Conservation (phyloP, 2,113 vertebrate species). For the Maccullochella peelii region DNA sequence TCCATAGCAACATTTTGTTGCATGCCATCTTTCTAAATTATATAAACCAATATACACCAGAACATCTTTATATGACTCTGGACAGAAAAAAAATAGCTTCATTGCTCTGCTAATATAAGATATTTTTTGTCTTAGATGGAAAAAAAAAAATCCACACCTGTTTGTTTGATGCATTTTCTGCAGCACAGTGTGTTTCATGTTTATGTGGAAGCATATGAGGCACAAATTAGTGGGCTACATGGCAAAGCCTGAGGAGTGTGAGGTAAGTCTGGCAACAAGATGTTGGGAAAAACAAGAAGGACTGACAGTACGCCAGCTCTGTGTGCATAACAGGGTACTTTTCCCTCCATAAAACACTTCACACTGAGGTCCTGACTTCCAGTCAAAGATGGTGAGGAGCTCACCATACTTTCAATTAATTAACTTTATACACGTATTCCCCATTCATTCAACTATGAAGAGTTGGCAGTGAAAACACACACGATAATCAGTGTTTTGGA, state of each 20-base stretch:
- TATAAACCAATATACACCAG: background rate
- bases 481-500: background rate
- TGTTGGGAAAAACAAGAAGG: conserved; percentile 6
- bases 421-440: background rate
- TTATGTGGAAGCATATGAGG: background rate
- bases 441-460: too few relatives aligned
- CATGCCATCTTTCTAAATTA: background rate
- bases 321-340: background rate
- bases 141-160: background rate
- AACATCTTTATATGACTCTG: background rate
- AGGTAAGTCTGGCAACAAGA: conserved; percentile 29
- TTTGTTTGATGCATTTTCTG: background rate
- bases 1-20: too few relatives aligned
- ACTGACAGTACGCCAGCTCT: background rate
- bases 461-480: too few relatives aligned
- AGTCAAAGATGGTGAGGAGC: background rate
- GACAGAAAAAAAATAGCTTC: background rate
- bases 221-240: background rate
- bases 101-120: background rate
- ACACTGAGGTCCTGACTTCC: background rate
- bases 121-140: background rate
- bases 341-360: conserved; percentile 12
- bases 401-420: too few relatives aligned
- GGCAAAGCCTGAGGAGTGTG: conserved; percentile 5
- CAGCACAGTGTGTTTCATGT: background rate